Percentiles rank a stretch among this genome's conserved stretches.
Evolutionary conservation across 2,888 invertebrate species (phyloP).

Genomic region (Morpho helenor): DNA sequence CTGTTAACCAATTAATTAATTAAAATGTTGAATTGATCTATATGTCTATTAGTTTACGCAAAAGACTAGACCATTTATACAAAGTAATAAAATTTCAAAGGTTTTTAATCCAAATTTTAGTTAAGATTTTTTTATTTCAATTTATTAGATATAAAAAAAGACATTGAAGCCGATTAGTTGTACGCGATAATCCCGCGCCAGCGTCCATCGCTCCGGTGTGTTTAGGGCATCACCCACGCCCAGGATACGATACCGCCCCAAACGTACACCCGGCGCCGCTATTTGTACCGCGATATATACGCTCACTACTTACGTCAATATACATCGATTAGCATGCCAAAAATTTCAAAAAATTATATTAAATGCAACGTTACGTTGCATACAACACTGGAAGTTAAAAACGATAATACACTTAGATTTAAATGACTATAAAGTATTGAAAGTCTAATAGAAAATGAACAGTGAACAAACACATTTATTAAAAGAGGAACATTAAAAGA

Average conservation of each 20-base stretch:
- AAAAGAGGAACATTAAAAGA: conserved; percentile 9
- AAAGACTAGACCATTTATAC: too few species aligned
- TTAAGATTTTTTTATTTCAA: too few species aligned
- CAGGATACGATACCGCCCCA: conserved; percentile 15
- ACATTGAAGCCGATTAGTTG: conserved; percentile 1
- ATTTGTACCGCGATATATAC: conserved; percentile 2
- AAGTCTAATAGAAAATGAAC: conserved; percentile 4
- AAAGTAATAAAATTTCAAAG: too few species aligned
- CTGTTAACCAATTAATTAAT: too few species aligned
- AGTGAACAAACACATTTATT: conserved; percentile 3
- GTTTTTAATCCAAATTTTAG: too few species aligned
- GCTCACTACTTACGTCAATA: conserved; percentile 6
- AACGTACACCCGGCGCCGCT: conserved; percentile 21
- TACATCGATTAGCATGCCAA: conserved; percentile 8
- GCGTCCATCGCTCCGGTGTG: conserved; percentile 2
- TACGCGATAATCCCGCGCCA: neutral
- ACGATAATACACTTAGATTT: too few species aligned
- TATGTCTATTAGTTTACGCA: too few species aligned
- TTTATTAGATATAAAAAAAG: neutral
- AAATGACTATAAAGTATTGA: neutral
- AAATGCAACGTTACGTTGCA: neutral
- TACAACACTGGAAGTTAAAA: neutral
- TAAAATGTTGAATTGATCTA: too few species aligned
- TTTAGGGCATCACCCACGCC: conserved; percentile 3
- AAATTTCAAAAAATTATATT: neutral